These are phyloP conservation scores for Leptothorax acervorum DNA, from an alignment of 2,888 invertebrate genomes.

Conservation along the genomic window DNA sequence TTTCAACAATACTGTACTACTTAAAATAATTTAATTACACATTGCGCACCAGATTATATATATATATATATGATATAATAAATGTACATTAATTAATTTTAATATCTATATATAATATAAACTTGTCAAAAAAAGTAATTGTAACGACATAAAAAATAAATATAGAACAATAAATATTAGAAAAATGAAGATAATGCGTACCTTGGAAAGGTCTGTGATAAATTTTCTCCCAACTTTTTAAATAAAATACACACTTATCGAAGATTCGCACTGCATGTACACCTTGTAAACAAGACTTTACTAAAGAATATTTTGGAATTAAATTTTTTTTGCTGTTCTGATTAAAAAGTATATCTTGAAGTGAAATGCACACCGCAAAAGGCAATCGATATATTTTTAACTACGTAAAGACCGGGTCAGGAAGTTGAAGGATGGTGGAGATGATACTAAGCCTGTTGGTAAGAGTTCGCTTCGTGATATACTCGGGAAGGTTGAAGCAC, in stretches of 20 bases:
- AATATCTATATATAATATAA: not conserved
- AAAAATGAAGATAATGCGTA: not conserved
- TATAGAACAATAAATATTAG: not conserved
- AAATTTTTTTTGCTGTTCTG: not conserved
- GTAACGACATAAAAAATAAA: not conserved
- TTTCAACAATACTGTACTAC: not conserved
- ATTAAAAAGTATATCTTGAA: not conserved
- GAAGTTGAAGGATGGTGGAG: slow-evolving; percentile 79
- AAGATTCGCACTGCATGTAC: not conserved
- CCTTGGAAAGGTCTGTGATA: not conserved
- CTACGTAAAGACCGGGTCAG: slow-evolving; percentile 9
- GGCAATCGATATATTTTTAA: not conserved
- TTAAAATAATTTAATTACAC: not conserved
- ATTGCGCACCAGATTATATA: not conserved
- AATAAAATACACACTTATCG: not conserved
- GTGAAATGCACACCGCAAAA: not conserved
- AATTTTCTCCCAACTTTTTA: not conserved
- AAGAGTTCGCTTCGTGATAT: slow-evolving; percentile 80
- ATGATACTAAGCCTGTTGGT: slow-evolving; percentile 81
- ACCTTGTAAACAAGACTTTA: not conserved
- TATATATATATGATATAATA: not conserved
- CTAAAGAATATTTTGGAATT: not conserved
- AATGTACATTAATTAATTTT: not conserved
- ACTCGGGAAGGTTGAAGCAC: slow-evolving; percentile 80
- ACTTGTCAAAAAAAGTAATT: not conserved